Evolutionary conservation across 2,797 vertebrate genomes (phyloP), one percentile per base, ranked within the genome.

Genomic region (Galaxias olidus): DNA sequence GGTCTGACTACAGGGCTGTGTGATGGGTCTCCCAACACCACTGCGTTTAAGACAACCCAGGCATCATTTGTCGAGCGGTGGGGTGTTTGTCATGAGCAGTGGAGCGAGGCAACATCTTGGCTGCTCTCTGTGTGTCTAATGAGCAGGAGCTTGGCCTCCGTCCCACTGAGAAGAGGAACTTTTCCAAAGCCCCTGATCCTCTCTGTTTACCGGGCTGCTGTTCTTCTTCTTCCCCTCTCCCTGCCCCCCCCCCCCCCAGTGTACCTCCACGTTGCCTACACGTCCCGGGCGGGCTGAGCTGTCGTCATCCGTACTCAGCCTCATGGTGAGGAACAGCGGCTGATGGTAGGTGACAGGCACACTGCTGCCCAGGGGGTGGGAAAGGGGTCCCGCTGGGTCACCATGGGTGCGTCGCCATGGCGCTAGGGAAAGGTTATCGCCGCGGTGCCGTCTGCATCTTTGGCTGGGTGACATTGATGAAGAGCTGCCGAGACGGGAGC

Each of bases 361-460:
- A 86, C 82, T 85, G 81, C 68, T 85, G 84, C 84, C 88, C 85
- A 80, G 81, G 72, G 79, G 84, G 81, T 79, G 81, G 72, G 79
- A 83, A 80, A 15, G 9, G 64, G 59, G 30, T 62, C 52, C 45
- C 46, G 15, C 59, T 20, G 59, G 59, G 59, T 45, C 45, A 46
- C 83, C 76, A 71, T 65, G 77, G 62, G 65, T 71, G 75, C 71
- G 75, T 81, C 79, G 78, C 79, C 81, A 79, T 76, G 80, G 83
- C 77, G 61, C 76, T 80, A 70, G 74, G 78, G 83, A 89, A 91
- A 90, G 90, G 89, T 89, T 89, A 91, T 74, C 71, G 61, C 59
- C 71, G 64, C 73, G 59, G 71, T 74, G 71, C 81, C 83, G 82
- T 86, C 79, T 84, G 87, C 88, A 77, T 67, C 78, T n/a, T 86